These are phyloP conservation scores for Perdix hodgsoniae DNA, from an alignment of 2,797 vertebrate species.

Conservation along the genomic window DNA sequence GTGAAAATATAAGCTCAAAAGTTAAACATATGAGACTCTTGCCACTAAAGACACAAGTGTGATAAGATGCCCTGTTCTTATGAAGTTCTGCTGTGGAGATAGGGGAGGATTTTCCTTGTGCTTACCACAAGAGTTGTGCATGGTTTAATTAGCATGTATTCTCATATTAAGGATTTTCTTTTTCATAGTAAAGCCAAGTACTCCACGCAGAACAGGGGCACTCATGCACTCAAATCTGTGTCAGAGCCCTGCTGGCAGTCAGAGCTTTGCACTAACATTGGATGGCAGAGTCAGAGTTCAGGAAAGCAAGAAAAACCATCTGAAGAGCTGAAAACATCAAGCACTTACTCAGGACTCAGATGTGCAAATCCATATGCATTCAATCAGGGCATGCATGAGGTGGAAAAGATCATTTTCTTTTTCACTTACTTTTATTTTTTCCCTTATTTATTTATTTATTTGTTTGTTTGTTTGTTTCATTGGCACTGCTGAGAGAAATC, in stretches of 20 bases:
- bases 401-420: neutral
- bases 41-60: neutral
- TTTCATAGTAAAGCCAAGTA: constrained; percentile 25
- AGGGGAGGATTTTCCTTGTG: neutral
- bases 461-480: neutral
- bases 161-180: neutral
- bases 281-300: constrained; percentile 7
- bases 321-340: constrained; percentile 35
- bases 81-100: neutral
- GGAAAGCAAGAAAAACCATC: constrained; percentile 2
- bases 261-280: constrained; percentile 20
- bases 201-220: neutral
- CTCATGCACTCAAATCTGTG: neutral
- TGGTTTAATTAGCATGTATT: constrained; percentile 30
- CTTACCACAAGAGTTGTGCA: neutral
- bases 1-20: constrained; percentile 4
- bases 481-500: neutral
- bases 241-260: neutral
- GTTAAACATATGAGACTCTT: neutral
- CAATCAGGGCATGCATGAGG: neutral
- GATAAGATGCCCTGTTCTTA: constrained; percentile 17
- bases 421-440: neutral
- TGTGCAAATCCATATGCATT: neutral
- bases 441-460: neutral
- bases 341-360: neutral